Conservation (phyloP, 2,113 vertebrate species). For the Ceyx melanurus region DNA sequence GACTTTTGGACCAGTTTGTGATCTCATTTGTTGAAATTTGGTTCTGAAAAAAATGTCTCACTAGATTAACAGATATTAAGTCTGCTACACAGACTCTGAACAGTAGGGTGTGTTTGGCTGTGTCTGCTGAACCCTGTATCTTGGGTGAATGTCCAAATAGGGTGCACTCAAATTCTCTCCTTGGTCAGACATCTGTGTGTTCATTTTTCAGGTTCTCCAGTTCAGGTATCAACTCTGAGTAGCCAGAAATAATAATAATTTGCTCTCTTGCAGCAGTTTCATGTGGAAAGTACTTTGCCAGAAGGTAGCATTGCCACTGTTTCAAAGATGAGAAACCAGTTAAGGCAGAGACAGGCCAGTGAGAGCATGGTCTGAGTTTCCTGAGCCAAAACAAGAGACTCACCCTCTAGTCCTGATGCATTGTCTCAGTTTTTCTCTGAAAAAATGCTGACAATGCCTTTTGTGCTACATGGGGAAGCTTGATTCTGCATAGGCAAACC, state of each 20-base stretch:
- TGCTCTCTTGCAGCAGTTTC: not conserved
- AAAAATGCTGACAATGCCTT: not conserved
- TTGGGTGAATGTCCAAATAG: not conserved
- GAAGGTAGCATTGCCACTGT: not conserved
- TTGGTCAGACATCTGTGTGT: rapidly evolving
- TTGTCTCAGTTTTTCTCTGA: not conserved
- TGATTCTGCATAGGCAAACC: constrained; percentile 25
- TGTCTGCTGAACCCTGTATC: not conserved
- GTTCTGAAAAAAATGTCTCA: not conserved
- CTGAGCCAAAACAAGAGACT: not conserved
- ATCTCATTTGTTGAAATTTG: not conserved
- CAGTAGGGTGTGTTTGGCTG: not conserved
- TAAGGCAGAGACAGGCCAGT: not conserved
- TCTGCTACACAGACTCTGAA: not conserved
- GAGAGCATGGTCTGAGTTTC: not conserved
- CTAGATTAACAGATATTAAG: not conserved
- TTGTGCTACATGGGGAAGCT: not conserved
- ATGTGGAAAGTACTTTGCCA: not conserved
- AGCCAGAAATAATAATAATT: not conserved
- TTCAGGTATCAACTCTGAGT: not conserved
- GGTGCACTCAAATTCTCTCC: not conserved
- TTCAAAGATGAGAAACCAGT: not conserved
- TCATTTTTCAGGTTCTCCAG: not conserved
- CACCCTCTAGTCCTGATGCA: not conserved
- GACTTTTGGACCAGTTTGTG: not conserved